Percentiles rank a stretch among this genome's conserved stretches.
These are phyloP conservation scores for Macroglossus sobrinus DNA, from an alignment of 2,113 vertebrate species.

Conservation along the genomic window DNA sequence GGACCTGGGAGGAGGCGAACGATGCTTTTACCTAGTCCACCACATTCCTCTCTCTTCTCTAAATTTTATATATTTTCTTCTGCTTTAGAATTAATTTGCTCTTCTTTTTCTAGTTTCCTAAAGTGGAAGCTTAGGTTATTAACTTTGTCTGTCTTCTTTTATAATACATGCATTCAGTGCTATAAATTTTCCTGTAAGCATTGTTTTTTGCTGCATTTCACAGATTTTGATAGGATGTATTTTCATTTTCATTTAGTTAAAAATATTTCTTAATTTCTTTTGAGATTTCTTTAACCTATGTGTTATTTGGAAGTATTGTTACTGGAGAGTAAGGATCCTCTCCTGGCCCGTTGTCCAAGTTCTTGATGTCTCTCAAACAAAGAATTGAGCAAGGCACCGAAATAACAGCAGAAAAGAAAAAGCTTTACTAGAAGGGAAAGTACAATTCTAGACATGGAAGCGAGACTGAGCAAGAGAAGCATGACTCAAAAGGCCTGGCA, in stretches of 20 bases:
- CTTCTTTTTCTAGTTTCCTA: neutral
- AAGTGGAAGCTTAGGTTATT: neutral
- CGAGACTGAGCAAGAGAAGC: too few relatives aligned
- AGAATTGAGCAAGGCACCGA: too few relatives aligned
- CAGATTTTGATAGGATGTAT: neutral
- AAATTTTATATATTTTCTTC: neutral
- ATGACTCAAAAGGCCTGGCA: too few relatives aligned
- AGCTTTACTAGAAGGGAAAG: too few relatives aligned
- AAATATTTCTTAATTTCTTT: neutral
- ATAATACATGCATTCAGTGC: neutral
- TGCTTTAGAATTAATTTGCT: neutral
- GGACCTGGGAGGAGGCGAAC: too few relatives aligned
- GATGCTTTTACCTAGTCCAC: too few relatives aligned
- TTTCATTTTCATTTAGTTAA: neutral
- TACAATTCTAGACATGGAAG: too few relatives aligned
- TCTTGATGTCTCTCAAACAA: too few relatives aligned
- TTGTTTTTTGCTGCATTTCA: neutral
- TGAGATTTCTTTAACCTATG: neutral
- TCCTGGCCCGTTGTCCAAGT: too few relatives aligned
- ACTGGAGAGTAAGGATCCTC: too few relatives aligned
- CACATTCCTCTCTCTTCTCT: too few relatives aligned
- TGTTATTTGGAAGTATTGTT: neutral
- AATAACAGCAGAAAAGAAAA: too few relatives aligned
- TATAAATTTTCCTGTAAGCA: neutral
- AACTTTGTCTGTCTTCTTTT: neutral